These are phyloP conservation scores for Iphiclides podalirius DNA, from an alignment of 2,888 invertebrate species.

Conservation along the genomic window DNA sequence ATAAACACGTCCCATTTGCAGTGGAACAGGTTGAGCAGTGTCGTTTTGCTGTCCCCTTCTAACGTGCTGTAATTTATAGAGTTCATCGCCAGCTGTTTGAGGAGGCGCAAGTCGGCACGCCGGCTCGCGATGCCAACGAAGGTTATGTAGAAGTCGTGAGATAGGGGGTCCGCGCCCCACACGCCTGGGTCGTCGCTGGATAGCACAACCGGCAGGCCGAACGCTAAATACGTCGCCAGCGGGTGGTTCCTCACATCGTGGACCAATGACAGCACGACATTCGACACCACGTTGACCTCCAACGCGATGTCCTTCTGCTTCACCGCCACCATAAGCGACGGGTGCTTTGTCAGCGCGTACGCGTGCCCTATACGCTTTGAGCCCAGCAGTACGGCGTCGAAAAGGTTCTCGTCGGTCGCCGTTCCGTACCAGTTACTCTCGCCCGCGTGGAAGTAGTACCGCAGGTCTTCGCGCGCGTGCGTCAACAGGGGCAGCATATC, in stretches of 20 bases:
- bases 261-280: constrained; percentile 85
- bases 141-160: constrained; percentile 88
- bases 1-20: constrained; percentile 58
- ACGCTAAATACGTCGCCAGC: constrained; percentile 81
- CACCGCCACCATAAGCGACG: constrained; percentile 78
- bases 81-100: constrained; percentile 88
- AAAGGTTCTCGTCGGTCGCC: constrained; percentile 84
- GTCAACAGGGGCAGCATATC: constrained; percentile 80
- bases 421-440: constrained; percentile 88
- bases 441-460: constrained; percentile 89
- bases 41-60: constrained; percentile 41
- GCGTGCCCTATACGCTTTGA: constrained; percentile 89
- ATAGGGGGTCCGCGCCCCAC: constrained; percentile 87
- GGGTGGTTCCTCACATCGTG: constrained; percentile 89
- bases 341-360: constrained; percentile 87
- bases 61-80: constrained; percentile 85
- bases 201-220: constrained; percentile 85
- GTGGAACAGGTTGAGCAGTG: constrained; percentile 42
- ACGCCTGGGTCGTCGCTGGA: constrained; percentile 90
- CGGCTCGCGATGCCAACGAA: constrained; percentile 87
- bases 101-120: constrained; percentile 83
- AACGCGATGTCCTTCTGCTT: constrained; percentile 82
- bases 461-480: constrained; percentile 71
- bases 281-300: constrained; percentile 90
- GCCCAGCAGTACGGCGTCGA: constrained; percentile 88